Evolutionary conservation across 2,888 invertebrate genomes (phyloP).

Genomic region (Chironomus riparius): DNA sequence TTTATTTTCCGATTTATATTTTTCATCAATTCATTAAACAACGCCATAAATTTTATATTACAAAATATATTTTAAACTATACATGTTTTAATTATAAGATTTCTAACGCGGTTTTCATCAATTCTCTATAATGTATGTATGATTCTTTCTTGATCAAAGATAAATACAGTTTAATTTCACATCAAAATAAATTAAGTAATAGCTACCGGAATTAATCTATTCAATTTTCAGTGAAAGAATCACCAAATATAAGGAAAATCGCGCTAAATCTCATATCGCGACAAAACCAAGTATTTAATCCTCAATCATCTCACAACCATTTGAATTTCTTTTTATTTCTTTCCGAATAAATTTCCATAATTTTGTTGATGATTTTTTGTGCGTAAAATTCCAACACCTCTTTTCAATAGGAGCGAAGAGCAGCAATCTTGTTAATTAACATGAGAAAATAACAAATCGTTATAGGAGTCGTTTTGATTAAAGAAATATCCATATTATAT

Average conservation of each 20-base stretch:
- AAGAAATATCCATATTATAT: background rate
- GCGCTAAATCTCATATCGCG: background rate
- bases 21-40: slow-evolving; percentile 12
- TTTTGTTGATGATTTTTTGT: background rate
- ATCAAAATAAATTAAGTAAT: background rate
- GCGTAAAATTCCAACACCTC: slow-evolving; percentile 15
- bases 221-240: too few relatives aligned
- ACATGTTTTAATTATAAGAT: background rate
- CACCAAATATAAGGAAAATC: background rate
- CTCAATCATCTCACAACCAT: background rate
- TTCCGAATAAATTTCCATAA: slow-evolving; percentile 4
- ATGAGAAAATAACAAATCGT: slow-evolving; percentile 19
- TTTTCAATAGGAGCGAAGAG: slow-evolving; percentile 8
- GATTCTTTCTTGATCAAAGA: background rate
- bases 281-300: background rate
- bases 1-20: slow-evolving; percentile 9
- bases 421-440: slow-evolving; percentile 13
- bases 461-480: slow-evolving; percentile 8
- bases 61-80: background rate
- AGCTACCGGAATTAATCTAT: too few relatives aligned
- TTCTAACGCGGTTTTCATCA: background rate
- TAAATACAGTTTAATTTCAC: background rate
- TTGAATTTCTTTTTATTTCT: background rate
- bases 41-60: background rate
- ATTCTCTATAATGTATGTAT: background rate